Evolutionary conservation across 2,797 vertebrate species (phyloP), one percentile per base, ranked within the genome.

Genomic region (Arrhamphus sclerolepis): DNA sequence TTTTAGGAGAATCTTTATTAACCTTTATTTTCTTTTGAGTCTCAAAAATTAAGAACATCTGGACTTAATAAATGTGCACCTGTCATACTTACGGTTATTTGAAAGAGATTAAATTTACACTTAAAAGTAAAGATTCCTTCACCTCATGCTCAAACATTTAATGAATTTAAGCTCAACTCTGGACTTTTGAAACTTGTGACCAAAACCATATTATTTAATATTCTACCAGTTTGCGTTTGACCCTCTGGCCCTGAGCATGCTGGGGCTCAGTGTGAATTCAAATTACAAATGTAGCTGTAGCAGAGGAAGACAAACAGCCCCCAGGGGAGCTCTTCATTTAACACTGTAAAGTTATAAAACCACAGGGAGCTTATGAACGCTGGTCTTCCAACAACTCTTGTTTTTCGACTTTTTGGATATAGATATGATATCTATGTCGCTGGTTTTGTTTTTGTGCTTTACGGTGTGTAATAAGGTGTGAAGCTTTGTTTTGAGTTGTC

Each of bases 401-500:
- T 18, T 46, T 24, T 50, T 39, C 16, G 2, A 2, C 0, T 20
- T 56, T 20, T 26, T 1, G 11, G 11, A 1, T 38, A 16, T 16
- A 38, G 34, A 8, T 38, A 14, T 38, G 34, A 38, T 38, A 38
- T 10, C 10, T 18, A 13, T 63, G 28, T 14, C 7, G 57, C 22
- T 31, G 24, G 22, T 16, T 31, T 29, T 24, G 19, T 43, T 63
- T 18, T 29, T 55, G 49, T 49, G 11, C 1, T 18, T 47, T 40
- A 44, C 21, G 13, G 5, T 18, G 16, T 2, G 7, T 10, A 0
- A 14, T 18, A 28, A 42, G 60, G 16, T 11, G 34, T 20, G 20
- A 54, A 42, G 22, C 40, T 54, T 56, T 55, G 28, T 67, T 60
- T 68, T 61, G 54, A 62, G 21, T 28, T 42, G 57, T 66, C 58